These are phyloP conservation scores for Furnarius figulus DNA, from an alignment of 2,113 vertebrate species.

Conservation along the genomic window DNA sequence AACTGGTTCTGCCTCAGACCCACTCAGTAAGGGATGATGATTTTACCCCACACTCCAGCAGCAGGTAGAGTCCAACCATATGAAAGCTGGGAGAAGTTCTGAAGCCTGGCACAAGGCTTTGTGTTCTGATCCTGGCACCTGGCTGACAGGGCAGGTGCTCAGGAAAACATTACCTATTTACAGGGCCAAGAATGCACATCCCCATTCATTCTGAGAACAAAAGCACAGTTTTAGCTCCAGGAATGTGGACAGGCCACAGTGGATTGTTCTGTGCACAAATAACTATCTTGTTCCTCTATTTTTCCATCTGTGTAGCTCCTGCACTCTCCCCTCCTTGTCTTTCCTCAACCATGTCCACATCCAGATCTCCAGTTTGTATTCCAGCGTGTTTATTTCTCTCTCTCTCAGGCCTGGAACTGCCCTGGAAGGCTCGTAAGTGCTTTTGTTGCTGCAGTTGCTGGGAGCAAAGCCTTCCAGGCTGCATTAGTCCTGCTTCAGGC, in stretches of 20 bases:
- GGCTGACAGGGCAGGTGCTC: background rate
- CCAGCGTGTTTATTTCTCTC: background rate
- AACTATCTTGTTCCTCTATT: background rate
- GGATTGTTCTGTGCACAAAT: background rate
- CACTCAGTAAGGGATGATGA: background rate
- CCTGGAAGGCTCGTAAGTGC: slow-evolving; percentile 43
- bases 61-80: background rate
- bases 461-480: slow-evolving; percentile 55
- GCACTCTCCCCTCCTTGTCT: background rate
- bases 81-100: background rate
- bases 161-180: background rate
- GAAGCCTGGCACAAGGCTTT: background rate
- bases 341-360: background rate
- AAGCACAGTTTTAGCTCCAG: background rate
- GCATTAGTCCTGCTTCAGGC: slow-evolving; percentile 61
- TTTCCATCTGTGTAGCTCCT: background rate
- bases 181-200: background rate
- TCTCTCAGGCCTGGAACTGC: background rate
- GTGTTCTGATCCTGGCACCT: background rate
- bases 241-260: fast-evolving
- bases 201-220: background rate
- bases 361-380: background rate
- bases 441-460: slow-evolving; percentile 30
- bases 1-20: background rate
- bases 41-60: background rate